A percentile compares a stretch with the other conserved stretches of the same genome.
Evolutionary conservation across 2,797 vertebrate species (phyloP).

Genomic region (Alcedo quadribrachys): DNA sequence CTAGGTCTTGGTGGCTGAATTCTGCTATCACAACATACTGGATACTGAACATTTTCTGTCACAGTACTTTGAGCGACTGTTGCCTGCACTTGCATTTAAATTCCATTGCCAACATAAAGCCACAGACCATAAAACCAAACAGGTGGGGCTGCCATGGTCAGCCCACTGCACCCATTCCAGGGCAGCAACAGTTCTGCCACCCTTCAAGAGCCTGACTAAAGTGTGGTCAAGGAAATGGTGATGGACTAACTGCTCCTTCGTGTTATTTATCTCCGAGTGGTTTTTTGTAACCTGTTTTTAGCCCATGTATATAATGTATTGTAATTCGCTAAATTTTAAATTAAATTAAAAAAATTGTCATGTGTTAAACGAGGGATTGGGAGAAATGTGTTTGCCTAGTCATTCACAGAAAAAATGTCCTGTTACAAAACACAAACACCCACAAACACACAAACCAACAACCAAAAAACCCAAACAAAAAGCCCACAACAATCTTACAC

Average conservation of each 20-base stretch:
- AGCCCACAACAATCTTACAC: background rate
- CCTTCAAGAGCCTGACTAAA: background rate
- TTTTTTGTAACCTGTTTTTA: background rate
- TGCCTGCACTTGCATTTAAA: background rate
- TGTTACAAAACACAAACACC: background rate
- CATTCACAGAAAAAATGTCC: background rate
- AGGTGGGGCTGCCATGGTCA: rapidly evolving
- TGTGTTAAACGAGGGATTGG: background rate
- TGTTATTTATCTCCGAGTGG: background rate
- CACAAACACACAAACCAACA: background rate
- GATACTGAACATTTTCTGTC: background rate
- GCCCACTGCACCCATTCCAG: no score
- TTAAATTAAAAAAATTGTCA: background rate
- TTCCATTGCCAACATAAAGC: background rate
- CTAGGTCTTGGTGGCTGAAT: rapidly evolving
- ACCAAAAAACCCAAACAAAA: background rate
- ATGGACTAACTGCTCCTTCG: background rate
- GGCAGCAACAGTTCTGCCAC: rapidly evolving
- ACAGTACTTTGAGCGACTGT: background rate
- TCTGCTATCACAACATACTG: background rate
- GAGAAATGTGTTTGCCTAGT: background rate
- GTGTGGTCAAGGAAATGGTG: background rate
- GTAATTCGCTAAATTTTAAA: no score
- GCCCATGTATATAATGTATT: background rate
- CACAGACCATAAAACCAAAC: background rate